phyloP scores from a whole-genome alignment of 2,888 invertebrate genomes.

The Drosophila melanocephala region DNA sequence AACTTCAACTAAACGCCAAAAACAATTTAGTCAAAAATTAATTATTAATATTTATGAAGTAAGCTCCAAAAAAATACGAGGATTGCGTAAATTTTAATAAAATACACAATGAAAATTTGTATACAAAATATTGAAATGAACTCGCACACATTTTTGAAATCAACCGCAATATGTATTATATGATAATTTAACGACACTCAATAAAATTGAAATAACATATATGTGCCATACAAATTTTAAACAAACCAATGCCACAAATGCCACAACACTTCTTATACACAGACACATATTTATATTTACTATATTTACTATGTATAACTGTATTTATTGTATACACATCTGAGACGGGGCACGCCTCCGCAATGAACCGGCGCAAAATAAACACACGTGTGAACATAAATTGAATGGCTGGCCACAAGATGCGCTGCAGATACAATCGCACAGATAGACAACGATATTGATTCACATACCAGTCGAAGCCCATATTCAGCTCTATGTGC shows the following conservation, averaged over 20 bases:
- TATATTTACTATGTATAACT: conserved; percentile 19
- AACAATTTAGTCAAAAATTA: neutral
- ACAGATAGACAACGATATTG: conserved; percentile 23
- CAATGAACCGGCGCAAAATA: conserved; percentile 62
- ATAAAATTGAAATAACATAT: conserved; percentile 47
- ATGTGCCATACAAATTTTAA: conserved; percentile 47
- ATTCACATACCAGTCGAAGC: conserved; percentile 1
- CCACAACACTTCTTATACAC: conserved; percentile 68
- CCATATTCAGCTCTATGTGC: neutral
- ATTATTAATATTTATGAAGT: neutral
- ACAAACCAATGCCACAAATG: conserved; percentile 75
- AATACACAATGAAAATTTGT: neutral
- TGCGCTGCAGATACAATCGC: conserved; percentile 59
- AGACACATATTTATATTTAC: conserved; percentile 23
- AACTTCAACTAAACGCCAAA: neutral
- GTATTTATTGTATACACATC: conserved; percentile 9
- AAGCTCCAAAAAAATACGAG: neutral
- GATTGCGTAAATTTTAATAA: conserved; percentile 9
- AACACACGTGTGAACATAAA: conserved; percentile 77
- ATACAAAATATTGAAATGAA: conserved; percentile 20
- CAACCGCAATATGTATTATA: conserved; percentile 58
- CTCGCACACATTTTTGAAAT: conserved; percentile 14
- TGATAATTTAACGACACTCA: conserved; percentile 66
- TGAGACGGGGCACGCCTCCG: conserved; percentile 53
- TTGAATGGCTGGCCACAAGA: conserved; percentile 66